Percentiles rank a stretch among this genome's conserved stretches.
These are phyloP conservation scores for Nebria salina DNA, from an alignment of 2,888 invertebrate genomes.

Conservation along the genomic window DNA sequence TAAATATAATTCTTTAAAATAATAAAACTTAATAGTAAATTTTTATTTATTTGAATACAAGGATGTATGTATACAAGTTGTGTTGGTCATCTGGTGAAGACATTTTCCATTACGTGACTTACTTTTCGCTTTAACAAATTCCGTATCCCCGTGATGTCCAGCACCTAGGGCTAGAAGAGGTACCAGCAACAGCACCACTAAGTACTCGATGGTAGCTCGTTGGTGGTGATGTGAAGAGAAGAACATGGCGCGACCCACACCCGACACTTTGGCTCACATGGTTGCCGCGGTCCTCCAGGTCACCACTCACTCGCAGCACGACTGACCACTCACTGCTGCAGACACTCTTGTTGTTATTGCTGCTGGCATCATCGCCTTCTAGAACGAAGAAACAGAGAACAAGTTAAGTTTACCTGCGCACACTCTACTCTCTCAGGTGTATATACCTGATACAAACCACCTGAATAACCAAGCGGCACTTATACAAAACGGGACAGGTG, in stretches of 20 bases:
- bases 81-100: too few relatives aligned
- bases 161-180: neutral
- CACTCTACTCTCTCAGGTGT: conserved; percentile 4
- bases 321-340: conserved; percentile 7
- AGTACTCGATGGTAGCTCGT: conserved; percentile 3
- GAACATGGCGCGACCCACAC: conserved; percentile 28
- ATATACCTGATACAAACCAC: neutral
- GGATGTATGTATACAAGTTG: too few relatives aligned
- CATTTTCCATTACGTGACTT: conserved; percentile 62
- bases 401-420: conserved; percentile 7
- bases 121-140: conserved; percentile 84
- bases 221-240: conserved; percentile 2
- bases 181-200: conserved; percentile 18
- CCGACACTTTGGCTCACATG: conserved; percentile 30
- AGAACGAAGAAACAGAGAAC: neutral
- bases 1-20: too few relatives aligned
- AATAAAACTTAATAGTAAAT: too few relatives aligned
- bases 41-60: too few relatives aligned
- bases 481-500: conserved; percentile 8
- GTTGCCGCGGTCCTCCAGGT: conserved; percentile 23
- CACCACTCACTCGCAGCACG: conserved; percentile 11
- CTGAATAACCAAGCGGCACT: neutral
- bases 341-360: neutral
- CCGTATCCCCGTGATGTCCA: conserved; percentile 57
- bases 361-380: neutral